phyloP scores from a whole-genome alignment of 1,140 invertebrate species.

The Diabrotica virgifera region DNA sequence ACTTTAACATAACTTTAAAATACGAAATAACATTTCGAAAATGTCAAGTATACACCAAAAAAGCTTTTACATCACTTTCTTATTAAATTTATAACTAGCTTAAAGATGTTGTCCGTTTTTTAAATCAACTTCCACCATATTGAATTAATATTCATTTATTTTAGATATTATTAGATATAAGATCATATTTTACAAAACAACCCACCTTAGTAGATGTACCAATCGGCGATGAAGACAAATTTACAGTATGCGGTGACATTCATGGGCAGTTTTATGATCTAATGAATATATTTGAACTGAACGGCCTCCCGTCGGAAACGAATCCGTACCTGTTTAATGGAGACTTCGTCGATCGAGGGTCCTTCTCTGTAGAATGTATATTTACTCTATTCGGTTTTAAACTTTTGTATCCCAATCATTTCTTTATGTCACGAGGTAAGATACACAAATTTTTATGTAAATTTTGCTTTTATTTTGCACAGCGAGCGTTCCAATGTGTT shows the following conservation, averaged over 20 bases:
- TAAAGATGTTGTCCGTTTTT: too few species aligned
- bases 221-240: constrained; percentile 86
- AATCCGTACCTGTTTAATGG: constrained; percentile 99
- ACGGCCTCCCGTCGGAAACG: constrained; percentile 88
- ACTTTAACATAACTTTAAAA: too few species aligned
- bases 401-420: constrained; percentile 93
- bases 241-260: constrained; percentile 99
- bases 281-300: constrained; percentile 96
- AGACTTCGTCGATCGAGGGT: constrained; percentile 98
- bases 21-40: too few species aligned
- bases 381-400: constrained; percentile 97
- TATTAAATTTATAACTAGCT: too few species aligned
- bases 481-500: too few species aligned
- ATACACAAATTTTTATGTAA: background rate
- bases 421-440: constrained; percentile 95
- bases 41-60: too few species aligned
- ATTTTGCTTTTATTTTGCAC: too few species aligned
- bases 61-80: background rate
- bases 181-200: constrained; percentile 77
- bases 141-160: constrained; percentile 35
- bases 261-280: constrained; percentile 99
- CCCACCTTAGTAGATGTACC: constrained; percentile 88
- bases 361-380: constrained; percentile 99
- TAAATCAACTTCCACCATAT: background rate
- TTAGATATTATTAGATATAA: constrained; percentile 90